Base-by-base conservation (phyloP, 2,888 invertebrate genomes). In the Sarcophaga carnaria region DNA sequence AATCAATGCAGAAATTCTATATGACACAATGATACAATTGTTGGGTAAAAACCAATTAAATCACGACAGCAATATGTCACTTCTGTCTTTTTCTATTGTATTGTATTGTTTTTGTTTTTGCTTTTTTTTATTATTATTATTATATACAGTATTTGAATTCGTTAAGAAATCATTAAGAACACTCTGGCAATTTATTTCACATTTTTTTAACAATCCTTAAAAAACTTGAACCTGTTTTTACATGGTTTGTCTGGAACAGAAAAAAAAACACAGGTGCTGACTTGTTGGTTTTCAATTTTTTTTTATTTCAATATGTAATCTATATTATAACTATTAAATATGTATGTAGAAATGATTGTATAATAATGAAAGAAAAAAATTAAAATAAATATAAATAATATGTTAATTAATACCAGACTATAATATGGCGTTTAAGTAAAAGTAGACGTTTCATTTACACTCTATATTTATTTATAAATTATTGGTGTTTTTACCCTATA, bases 41-140 rank as follows among this genome's bases (percentile, higher is more conserved):
- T 66, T 79, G 80, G 74, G 84, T 82, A 89, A 88, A 88, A 89
- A 64, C 88, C 87, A 85, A 80, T 63, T 80, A 76, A 88, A 85
- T 84, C 82, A 88, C 80, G 87, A 84, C 67, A 64, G 63, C 84
- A 67, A 70, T 71, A 60, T 83, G 63, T 80, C 77, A 62, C 37
- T 72, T 79, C 25, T 77, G 25, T 10, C 25, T 74, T 63, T 79
- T 49, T 72, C 0, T 66, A 37, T 59, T 14, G 6, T 14, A 59
- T 64, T 64, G 27, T 70, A 1, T 49, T 62, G 59, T 54, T 27
- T 47, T 83, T 66, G 2, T 45, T 60, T 49, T 37, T 60, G 64
- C 27, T 37, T 54, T 45, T 49, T 22, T 70, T 70, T 17, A 5
- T 1, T 37, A 6, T 6, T 37, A 37, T 37, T 37, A 37, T 37